A percentile compares a stretch with the other conserved stretches of the same genome.
Conservation (phyloP, 2,797 vertebrate species). For the Xenops minutus region DNA sequence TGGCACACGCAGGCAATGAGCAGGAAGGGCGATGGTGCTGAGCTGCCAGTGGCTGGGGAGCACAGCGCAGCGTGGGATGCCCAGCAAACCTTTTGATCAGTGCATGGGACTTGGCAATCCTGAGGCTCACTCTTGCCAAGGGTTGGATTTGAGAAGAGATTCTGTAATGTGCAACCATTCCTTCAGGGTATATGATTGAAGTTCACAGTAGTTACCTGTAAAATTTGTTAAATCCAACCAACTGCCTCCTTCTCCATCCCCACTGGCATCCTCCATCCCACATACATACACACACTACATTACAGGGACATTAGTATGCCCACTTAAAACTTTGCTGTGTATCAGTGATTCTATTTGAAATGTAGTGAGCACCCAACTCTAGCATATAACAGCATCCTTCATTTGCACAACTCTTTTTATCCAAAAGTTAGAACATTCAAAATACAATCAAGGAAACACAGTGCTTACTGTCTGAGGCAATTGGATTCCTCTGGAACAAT, state of each 20-base stretch:
- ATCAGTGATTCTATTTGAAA: background rate
- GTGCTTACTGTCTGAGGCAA: background rate
- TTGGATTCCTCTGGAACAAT: background rate
- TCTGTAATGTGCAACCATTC: background rate
- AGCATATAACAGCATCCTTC: background rate
- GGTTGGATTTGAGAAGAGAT: background rate
- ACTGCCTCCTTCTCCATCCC: rapidly evolving
- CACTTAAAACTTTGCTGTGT: background rate
- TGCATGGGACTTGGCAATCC: background rate
- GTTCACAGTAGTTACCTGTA: background rate
- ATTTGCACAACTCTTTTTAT: conserved; percentile 13
- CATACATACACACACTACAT: background rate
- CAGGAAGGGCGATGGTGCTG: background rate
- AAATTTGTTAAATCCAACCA: background rate
- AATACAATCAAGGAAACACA: conserved; percentile 37
- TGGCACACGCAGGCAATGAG: background rate
- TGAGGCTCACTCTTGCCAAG: background rate
- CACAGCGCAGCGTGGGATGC: background rate
- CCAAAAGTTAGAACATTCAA: conserved; percentile 42
- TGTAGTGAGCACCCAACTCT: background rate
- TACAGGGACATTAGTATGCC: background rate
- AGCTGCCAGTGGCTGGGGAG: background rate
- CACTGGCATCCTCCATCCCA: background rate
- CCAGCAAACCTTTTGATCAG: background rate
- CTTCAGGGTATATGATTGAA: conserved; percentile 16